Base-by-base conservation (phyloP, 1,140 invertebrate genomes). In the Neotoxoptera formosana region DNA sequence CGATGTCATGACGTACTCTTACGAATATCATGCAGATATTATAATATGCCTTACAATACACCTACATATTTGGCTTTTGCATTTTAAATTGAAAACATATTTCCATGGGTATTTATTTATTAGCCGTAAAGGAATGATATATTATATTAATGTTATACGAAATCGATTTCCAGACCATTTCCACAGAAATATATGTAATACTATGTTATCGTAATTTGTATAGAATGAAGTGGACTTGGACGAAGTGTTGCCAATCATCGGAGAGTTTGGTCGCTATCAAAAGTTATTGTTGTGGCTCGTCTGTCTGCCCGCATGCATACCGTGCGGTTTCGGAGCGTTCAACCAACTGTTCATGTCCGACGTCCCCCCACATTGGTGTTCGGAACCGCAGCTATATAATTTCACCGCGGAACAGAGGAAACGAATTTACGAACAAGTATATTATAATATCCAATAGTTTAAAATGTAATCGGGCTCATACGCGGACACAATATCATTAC, bases 281-380 rank as follows among this genome's bases (percentile, higher is more conserved):
- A 98, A 98, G 94, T 95, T 98, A 92, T 95, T 99, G 84, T 95
- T 98, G 41, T 98, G 98, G 97, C 96, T 98, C 36, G 97, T 98
- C 30, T 98, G 98, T 94, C 95, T 98, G 48, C 98, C 98, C 23
- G 97, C 98, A 8, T 98, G 98, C 94, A 96, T 98, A 93, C 98
- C 98, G 0, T 98, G 98, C 94, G 98, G 98, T 3, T 98, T 98
- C 95, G 97, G 98, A 95, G 98, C 98, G 2, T 98, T 98, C 95
- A 98, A 98, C 95, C 98, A 98, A 95, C 96, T 98, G 6, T 98
- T 98, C 95, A 98, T 98, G 97, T 96, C 97, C 0, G 97, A 98
- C 94, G 96, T 96, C 41, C 98, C 98, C 0, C 96, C 97, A 56
- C 97, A 98, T 95, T 98, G 97, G 97, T 98, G 98, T 94, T 96